Evolutionary conservation across 2,797 vertebrate genomes (phyloP).

Genomic region (Salmo trutta): DNA sequence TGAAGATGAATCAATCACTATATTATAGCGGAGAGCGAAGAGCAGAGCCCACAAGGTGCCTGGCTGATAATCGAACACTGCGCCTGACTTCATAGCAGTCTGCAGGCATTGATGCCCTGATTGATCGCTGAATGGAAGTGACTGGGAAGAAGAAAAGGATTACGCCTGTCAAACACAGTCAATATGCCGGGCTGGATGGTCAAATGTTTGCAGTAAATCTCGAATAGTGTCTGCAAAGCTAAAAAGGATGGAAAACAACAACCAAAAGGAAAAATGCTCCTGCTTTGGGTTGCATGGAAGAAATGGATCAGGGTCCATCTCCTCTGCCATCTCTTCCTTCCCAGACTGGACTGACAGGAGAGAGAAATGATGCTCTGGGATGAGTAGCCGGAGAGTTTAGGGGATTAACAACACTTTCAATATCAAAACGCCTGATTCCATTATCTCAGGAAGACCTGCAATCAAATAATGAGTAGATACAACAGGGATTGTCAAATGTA

Average conservation of each 20-base stretch:
- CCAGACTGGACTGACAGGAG: slow-evolving; percentile 67
- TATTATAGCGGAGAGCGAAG: slow-evolving; percentile 80
- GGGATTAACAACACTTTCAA: slow-evolving; percentile 73
- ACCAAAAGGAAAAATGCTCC: slow-evolving; percentile 40
- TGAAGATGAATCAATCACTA: slow-evolving; percentile 90
- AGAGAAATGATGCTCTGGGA: slow-evolving; percentile 67
- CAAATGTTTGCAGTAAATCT: slow-evolving; percentile 86
- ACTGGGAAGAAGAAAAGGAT: slow-evolving; percentile 88
- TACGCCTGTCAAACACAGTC: slow-evolving; percentile 88
- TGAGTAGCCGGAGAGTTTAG: slow-evolving; percentile 65
- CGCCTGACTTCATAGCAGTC: slow-evolving; percentile 87
- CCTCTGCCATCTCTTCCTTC: slow-evolving; percentile 56
- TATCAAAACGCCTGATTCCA: slow-evolving; percentile 69
- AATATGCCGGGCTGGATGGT: slow-evolving; percentile 76
- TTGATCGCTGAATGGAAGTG: slow-evolving; percentile 90
- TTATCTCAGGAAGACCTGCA: slow-evolving; percentile 65
- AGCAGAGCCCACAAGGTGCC: slow-evolving; percentile 78
- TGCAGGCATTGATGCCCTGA: slow-evolving; percentile 86
- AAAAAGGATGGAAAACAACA: slow-evolving; percentile 61
- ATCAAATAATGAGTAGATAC: slow-evolving; percentile 57
- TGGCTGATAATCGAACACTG: slow-evolving; percentile 82
- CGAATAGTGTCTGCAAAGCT: slow-evolving; percentile 83
- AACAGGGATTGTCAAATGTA: slow-evolving; percentile 54
- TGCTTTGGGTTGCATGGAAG: slow-evolving; percentile 62
- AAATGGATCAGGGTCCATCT: slow-evolving; percentile 38